Percentiles rank a stretch among this genome's conserved stretches.
Conservation (phyloP, 92 coral and sea anemone species). For the Epizoanthus scotinus region DNA sequence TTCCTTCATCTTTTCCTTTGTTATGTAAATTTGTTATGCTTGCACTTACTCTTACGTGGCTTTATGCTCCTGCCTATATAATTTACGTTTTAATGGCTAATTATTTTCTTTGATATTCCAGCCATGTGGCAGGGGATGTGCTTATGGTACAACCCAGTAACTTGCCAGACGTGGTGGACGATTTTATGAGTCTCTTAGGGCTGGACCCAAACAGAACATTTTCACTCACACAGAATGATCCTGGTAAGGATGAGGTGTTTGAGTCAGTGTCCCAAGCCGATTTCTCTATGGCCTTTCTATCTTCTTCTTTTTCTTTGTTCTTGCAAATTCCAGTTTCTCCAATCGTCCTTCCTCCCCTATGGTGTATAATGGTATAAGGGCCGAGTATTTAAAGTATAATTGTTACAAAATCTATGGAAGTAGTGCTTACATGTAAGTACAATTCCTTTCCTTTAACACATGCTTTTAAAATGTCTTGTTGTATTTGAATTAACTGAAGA, state of each 20-base stretch:
- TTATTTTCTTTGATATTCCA: slow-evolving; percentile 13
- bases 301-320: background rate
- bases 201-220: slow-evolving; percentile 67
- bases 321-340: background rate
- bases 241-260: slow-evolving; percentile 47
- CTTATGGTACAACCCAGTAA: slow-evolving; percentile 93
- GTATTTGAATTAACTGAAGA: no score
- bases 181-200: slow-evolving; percentile 74
- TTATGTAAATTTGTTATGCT: no score
- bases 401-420: no score
- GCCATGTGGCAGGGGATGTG: slow-evolving; percentile 92
- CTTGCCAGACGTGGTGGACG: slow-evolving; percentile 77
- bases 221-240: slow-evolving; percentile 75
- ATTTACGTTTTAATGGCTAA: background rate
- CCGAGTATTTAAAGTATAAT: no score
- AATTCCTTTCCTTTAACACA: no score
- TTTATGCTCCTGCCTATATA: background rate
- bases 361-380: no score
- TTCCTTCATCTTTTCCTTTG: no score
- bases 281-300: background rate
- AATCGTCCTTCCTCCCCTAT: no score
- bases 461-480: no score
- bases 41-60: no score
- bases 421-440: no score
- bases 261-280: background rate